A percentile compares a stretch with the other conserved stretches of the same genome.
Conservation (phyloP, 2,113 vertebrate genomes). For the Chionis minor region DNA sequence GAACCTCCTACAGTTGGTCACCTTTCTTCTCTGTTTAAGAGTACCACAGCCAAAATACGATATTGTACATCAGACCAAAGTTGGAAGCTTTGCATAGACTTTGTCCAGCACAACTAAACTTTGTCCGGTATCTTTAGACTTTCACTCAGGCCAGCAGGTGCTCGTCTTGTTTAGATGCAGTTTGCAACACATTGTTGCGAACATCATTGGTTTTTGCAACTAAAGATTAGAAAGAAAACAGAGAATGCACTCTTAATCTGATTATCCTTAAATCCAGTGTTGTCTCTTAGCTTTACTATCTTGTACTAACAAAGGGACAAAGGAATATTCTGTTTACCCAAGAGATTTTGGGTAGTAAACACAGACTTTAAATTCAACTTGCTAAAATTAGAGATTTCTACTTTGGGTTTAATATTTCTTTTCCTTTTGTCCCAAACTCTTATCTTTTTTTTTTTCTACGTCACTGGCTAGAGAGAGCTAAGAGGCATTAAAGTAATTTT, state of each 20-base stretch:
- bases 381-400: not conserved
- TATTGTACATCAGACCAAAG: not conserved
- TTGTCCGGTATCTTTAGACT: not conserved
- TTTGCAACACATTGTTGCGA: not conserved
- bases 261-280: constrained; percentile 38
- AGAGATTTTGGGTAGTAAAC: constrained; percentile 20
- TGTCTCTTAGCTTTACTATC: constrained; percentile 20
- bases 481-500: not conserved
- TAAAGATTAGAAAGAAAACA: not conserved
- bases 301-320: not conserved
- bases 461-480: not conserved
- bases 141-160: not conserved
- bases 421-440: not conserved
- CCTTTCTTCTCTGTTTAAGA: not conserved
- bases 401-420: not conserved
- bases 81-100: not conserved
- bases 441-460: not conserved
- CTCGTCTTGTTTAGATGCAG: not conserved
- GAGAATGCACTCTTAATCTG: not conserved
- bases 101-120: not conserved
- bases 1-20: not conserved
- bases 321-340: not conserved
- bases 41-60: not conserved
- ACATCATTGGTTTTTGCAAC: not conserved
- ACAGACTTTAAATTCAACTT: not conserved